Conservation (phyloP, 2,888 invertebrate genomes). For the Tortricodes alternella region DNA sequence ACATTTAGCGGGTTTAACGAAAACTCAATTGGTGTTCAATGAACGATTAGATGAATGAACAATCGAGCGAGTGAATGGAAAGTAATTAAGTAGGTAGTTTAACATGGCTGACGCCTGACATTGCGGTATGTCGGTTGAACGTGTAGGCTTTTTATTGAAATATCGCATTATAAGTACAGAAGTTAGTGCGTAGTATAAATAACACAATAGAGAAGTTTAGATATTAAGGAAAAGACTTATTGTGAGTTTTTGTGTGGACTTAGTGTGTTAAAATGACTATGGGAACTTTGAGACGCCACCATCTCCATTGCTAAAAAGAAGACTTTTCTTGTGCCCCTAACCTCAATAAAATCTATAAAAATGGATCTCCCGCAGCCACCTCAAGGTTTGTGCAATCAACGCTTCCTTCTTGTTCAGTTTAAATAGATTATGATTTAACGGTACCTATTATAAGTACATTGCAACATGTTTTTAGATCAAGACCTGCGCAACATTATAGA, state of each 20-base stretch:
- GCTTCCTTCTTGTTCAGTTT: background rate
- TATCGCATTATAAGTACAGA: constrained; percentile 2
- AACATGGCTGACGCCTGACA: constrained; percentile 32
- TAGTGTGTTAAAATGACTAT: constrained; percentile 20
- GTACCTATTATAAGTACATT: background rate
- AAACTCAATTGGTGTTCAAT: background rate
- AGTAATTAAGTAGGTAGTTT: background rate
- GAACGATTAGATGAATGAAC: background rate
- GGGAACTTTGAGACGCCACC: constrained; percentile 24
- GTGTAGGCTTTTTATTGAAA: constrained; percentile 9
- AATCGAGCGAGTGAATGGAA: constrained; percentile 5
- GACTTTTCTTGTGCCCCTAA: constrained; percentile 45
- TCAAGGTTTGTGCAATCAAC: constrained; percentile 73
- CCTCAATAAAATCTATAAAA: constrained; percentile 59
- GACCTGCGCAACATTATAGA: constrained; percentile 98
- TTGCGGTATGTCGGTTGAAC: constrained; percentile 24
- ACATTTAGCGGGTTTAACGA: background rate
- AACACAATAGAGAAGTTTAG: constrained; percentile 6
- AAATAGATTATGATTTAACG: background rate
- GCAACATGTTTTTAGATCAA: constrained; percentile 85
- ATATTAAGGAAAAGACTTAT: background rate
- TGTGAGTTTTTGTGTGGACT: background rate
- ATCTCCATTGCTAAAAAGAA: constrained; percentile 27
- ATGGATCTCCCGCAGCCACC: constrained; percentile 84
- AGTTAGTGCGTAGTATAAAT: background rate